Base-by-base conservation (phyloP, 2,113 vertebrate species). In the Cavia aperea region DNA sequence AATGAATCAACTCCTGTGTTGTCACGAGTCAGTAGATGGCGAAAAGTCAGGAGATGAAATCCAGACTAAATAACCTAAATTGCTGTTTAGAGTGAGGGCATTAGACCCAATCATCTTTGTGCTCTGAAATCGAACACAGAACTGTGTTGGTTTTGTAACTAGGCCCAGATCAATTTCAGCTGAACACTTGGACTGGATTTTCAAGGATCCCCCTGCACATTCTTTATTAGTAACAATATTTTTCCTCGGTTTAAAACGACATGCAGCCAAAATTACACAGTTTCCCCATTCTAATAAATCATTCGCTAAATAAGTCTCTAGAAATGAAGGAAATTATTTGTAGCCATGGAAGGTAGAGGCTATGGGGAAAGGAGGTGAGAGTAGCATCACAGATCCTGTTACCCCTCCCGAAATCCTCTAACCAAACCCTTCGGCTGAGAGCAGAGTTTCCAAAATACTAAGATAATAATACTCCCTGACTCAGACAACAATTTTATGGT, bases 101-200 rank as follows among this genome's bases (percentile, higher is more conserved):
- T 94, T 73, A 83, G 36, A 86, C 3, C 15, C 31, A 89, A 84
- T 93, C 86, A 31, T 81, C 60, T 87, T 63, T 83, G 19, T 58
- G 58, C 46, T 49, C 73, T 85, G 62, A 90, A 83, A 62, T 56
- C 39, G 58, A 43, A 70, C 11, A 49, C 54, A 63, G 49, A 62
- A 83, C 56, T 88, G 23, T 81, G 49, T 81, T 91, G 54, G 31
- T 85, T 95, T 89, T 92, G 49, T 92, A 88, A 94, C 49, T 88
- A 87, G 75, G 70, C 39, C 75, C 94, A 94, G 75, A 90, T 13
- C 66, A 12, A 84, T 29, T 90, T 94, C 56, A 93, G 16, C 6
- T 58, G 54, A 81, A 62, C 29, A 95, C 21, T 92, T 86, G 68
- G 54, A 89, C 62, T 73, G 43, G 66, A 51, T 78, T 91, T 86